Conservation (phyloP, 2,888 invertebrate genomes). For the Atrina japonica region DNA sequence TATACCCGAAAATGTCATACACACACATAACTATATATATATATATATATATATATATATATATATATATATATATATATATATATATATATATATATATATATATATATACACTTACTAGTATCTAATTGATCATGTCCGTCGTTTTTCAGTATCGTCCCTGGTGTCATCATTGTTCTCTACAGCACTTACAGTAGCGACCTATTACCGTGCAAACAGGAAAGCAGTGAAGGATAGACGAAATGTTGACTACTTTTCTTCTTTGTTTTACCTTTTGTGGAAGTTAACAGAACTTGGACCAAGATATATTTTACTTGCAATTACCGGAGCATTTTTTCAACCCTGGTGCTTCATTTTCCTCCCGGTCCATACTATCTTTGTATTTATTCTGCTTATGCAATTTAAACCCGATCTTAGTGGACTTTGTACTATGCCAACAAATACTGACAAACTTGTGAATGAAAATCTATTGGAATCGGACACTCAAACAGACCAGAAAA, state of each 20-base stretch:
- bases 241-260: constrained; percentile 26
- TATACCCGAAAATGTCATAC: no score
- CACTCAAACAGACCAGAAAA: no score
- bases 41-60: no score
- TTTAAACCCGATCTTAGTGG: constrained; percentile 36
- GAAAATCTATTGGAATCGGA: no score
- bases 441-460: background rate
- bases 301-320: constrained; percentile 28
- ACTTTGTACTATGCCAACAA: constrained; percentile 25
- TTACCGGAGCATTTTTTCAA: constrained; percentile 25
- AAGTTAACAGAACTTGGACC: constrained; percentile 37
- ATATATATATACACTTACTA: no score
- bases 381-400: constrained; percentile 18
- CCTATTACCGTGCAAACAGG: constrained; percentile 36
- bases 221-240: constrained; percentile 17
- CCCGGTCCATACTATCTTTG: constrained; percentile 24
- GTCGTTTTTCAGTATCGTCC: constrained; percentile 36
- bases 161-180: constrained; percentile 29
- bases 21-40: no score
- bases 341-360: constrained; percentile 23
- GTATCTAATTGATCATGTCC: no score
- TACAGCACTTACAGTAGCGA: constrained; percentile 29
- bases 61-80: no score
- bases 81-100: no score
- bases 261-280: constrained; percentile 35